Conservation (phyloP, 64 coral and sea anemone genomes). For the Actinia equina region DNA sequence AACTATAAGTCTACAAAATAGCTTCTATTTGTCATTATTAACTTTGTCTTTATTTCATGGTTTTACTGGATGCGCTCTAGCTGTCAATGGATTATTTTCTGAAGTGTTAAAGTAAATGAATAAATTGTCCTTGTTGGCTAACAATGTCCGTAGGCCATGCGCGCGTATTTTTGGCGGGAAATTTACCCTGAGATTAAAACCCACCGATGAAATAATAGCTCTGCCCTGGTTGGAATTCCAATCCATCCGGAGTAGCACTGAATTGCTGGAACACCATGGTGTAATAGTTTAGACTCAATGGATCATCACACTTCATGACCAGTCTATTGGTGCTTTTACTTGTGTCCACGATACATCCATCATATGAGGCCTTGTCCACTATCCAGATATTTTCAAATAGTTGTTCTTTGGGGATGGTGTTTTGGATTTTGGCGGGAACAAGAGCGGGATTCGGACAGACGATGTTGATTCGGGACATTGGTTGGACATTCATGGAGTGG, state of each 20-base stretch:
- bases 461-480: slow-evolving; percentile 47
- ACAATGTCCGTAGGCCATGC: too few species aligned
- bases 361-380: slow-evolving; percentile 54
- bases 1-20: too few species aligned
- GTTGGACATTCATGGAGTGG: not conserved
- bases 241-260: slow-evolving; percentile 37
- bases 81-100: too few species aligned
- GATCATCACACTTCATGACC: slow-evolving; percentile 37
- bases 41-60: too few species aligned
- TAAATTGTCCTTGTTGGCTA: too few species aligned
- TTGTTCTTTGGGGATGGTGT: slow-evolving; percentile 45
- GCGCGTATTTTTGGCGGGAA: not conserved
- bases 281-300: slow-evolving; percentile 33
- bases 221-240: slow-evolving; percentile 62
- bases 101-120: too few species aligned
- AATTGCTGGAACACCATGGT: slow-evolving; percentile 57
- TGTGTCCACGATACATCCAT: slow-evolving; percentile 48
- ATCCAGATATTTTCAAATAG: slow-evolving; percentile 80
- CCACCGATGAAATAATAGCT: slow-evolving; percentile 66
- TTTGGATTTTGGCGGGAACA: slow-evolving; percentile 43
- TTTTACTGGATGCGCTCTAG: too few species aligned
- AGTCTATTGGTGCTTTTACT: slow-evolving; percentile 20
- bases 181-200: not conserved
- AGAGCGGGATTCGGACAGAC: slow-evolving; percentile 75
- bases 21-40: too few species aligned